phyloP scores from a whole-genome alignment of 2,888 invertebrate genomes.

The Hoplodrina ambigua region DNA sequence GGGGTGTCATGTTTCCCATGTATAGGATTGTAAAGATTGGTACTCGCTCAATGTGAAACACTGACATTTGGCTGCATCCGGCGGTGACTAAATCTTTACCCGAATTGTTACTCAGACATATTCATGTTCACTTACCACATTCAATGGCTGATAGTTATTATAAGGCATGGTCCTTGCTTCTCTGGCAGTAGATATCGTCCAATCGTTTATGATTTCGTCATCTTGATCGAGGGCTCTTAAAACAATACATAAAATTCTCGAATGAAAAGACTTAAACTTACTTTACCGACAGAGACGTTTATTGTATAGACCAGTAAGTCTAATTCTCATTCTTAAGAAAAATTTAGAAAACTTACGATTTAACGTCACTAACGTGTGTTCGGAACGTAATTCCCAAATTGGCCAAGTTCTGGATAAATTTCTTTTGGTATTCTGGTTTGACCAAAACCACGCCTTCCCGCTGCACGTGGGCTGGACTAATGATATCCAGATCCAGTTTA shows the following conservation, averaged over 20 bases:
- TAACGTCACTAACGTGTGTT: conserved; percentile 84
- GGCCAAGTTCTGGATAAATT: conserved; percentile 75
- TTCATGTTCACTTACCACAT: neutral
- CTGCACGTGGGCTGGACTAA: conserved; percentile 70
- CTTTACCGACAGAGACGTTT: too few species aligned
- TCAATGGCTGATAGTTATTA: neutral
- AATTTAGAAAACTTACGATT: conserved; percentile 49
- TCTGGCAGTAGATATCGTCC: neutral
- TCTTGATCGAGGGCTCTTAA: conserved; percentile 9
- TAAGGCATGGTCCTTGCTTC: neutral
- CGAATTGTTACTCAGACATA: too few species aligned
- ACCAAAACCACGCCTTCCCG: conserved; percentile 83
- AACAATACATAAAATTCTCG: neutral
- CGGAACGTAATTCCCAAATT: conserved; percentile 76
- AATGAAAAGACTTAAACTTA: too few species aligned
- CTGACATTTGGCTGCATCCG: too few species aligned
- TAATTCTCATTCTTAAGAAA: too few species aligned
- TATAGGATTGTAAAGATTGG: too few species aligned
- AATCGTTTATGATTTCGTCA: neutral
- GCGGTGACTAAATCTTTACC: too few species aligned
- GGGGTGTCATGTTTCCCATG: too few species aligned
- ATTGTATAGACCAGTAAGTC: too few species aligned
- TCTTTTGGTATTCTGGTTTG: conserved; percentile 73
- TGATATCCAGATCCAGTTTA: conserved; percentile 69
- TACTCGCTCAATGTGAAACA: neutral